These are phyloP conservation scores for Peromyscus polionotus DNA, from an alignment of 2,113 vertebrate species.

Conservation along the genomic window DNA sequence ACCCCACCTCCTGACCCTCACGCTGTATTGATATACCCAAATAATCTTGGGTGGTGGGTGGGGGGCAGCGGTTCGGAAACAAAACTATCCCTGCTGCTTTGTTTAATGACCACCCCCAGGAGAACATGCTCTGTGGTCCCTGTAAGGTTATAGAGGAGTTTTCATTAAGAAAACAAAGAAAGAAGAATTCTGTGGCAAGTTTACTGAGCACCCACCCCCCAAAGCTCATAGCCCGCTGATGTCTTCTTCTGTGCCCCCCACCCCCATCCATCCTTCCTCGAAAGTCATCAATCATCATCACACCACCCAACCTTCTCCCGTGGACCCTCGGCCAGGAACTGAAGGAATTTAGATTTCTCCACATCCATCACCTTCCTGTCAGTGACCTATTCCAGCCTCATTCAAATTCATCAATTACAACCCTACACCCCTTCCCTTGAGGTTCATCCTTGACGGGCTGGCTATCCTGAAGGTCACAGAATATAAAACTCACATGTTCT, in stretches of 20 bases:
- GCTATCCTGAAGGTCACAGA: constrained; percentile 60
- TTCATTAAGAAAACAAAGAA: constrained; percentile 45
- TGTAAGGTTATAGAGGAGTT: constrained; percentile 1
- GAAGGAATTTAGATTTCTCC: constrained; percentile 81
- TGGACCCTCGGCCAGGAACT: constrained; percentile 68
- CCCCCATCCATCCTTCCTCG: constrained; percentile 74
- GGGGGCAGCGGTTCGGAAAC: not conserved
- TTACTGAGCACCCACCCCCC: not conserved
- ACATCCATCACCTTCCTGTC: constrained; percentile 84
- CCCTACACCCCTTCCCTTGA: constrained; percentile 53
- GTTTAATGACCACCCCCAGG: constrained; percentile 1
- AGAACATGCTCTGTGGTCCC: constrained; percentile 33
- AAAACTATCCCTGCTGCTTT: constrained; percentile 32
- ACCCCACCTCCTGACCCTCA: not conserved
- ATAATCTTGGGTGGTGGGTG: not conserved
- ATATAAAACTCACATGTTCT: constrained; percentile 54
- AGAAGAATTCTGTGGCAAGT: constrained; percentile 36
- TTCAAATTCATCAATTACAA: constrained; percentile 51
- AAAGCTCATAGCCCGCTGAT: not conserved
- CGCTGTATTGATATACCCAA: not conserved
- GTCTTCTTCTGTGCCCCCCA: not conserved
- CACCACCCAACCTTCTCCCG: constrained; percentile 76
- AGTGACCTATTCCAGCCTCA: constrained; percentile 51
- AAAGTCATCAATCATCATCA: constrained; percentile 71
- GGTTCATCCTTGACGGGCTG: constrained; percentile 52